Evolutionary conservation across 1,140 invertebrate genomes (phyloP), one percentile per base, ranked within the genome.

Genomic region (Eupristina koningsbergeri): DNA sequence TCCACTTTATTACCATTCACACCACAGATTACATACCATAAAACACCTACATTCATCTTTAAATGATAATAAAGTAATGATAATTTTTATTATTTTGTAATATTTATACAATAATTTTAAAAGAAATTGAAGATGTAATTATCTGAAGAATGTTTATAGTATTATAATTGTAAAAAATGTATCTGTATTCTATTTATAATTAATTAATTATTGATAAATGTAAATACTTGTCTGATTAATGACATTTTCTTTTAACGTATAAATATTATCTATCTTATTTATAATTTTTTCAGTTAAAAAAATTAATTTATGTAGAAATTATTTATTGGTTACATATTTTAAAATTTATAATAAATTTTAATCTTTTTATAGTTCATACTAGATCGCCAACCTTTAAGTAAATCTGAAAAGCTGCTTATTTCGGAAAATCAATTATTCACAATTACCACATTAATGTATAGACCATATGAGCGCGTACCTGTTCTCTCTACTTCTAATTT

Each of bases 1-100:
- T 92, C 94, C 95, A 5, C 85, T 95, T 15, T 91, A 92, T 45
- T 95, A 93, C 88, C 93, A 94, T 90, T 91, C 93, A 0, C 91
- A 93, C 53, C 94, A 95, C 89, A 91, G 95, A 64, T 84, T 91
- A 82, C 87, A 93, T 8, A 93, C 93, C 5, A 92, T 93, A 3
- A 92, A 92, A 86, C 93, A 94, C 89, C 89, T 95, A 17, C 93
- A 95, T 89, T 91, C 92, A 81, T 93, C 93, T 85, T 91, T 93
- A 39, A 89, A 91, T 6, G 91, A 91, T 47, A 91, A 93, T 39
- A 93, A 94, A 87, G 92, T 93, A 87, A 90, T 80, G 17, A 67
- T 67, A 58, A 58, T 9, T 58, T 53, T 53, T 26, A 58, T 26
- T 26, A 58, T 26, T 84, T 47, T 47, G 58, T n/a, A 47, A 58